These are phyloP conservation scores for Caracal caracal DNA, from an alignment of 2,113 vertebrate genomes.

Conservation along the genomic window DNA sequence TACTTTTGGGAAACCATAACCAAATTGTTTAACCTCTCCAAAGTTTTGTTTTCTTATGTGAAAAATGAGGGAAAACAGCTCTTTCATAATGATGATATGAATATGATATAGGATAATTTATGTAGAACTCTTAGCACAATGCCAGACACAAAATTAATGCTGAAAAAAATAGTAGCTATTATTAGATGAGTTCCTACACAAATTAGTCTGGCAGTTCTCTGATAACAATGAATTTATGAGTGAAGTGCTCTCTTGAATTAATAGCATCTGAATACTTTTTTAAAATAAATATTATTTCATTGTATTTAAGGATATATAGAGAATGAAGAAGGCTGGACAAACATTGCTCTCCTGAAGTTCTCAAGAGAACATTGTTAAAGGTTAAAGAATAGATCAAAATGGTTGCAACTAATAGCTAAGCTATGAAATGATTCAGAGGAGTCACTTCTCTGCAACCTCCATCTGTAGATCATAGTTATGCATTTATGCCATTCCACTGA, in stretches of 20 bases:
- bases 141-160: neutral
- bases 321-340: neutral
- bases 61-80: neutral
- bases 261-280: neutral
- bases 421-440: neutral
- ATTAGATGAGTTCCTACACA: neutral
- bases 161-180: neutral
- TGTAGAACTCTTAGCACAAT: neutral
- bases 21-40: neutral
- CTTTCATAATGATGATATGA: neutral
- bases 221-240: neutral
- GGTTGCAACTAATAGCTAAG: neutral
- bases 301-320: neutral
- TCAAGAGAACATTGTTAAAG: neutral
- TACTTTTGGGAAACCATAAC: neutral
- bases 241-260: neutral
- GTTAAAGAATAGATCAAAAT: neutral
- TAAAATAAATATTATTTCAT: neutral
- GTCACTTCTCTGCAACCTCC: neutral
- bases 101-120: neutral
- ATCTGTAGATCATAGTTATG: neutral
- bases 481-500: neutral
- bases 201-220: neutral
- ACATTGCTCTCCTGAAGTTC: neutral
- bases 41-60: neutral